Percentiles rank a stretch among this genome's conserved stretches.
phyloP scores from a whole-genome alignment of 2,113 vertebrate species.

The Calonectris borealis region DNA sequence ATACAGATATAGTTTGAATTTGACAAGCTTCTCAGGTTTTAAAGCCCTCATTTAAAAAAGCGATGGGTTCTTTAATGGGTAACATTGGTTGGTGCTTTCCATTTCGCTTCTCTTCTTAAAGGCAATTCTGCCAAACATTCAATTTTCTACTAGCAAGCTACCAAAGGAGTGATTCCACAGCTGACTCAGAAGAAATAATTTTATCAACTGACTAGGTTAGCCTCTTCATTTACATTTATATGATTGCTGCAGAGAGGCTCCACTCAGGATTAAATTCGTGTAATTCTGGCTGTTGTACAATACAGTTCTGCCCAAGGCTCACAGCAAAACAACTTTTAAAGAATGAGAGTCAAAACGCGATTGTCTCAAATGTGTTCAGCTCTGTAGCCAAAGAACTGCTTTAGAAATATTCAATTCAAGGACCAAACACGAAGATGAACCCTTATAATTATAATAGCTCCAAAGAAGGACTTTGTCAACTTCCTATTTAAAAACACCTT shows the following conservation, averaged over 20 bases:
- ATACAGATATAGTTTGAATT: not conserved
- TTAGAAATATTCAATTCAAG: not conserved
- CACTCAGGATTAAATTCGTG: not conserved
- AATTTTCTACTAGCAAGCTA: not conserved
- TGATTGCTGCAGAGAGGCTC: not conserved
- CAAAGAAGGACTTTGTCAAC: not conserved
- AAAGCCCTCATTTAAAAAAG: not conserved
- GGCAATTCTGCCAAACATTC: not conserved
- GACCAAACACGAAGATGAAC: not conserved
- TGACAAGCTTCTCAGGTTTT: not conserved
- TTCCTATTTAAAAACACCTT: not conserved
- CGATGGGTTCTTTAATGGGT: not conserved
- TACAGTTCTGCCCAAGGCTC: not conserved
- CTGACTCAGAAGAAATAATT: not conserved
- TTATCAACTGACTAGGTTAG: not conserved
- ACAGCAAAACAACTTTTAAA: not conserved
- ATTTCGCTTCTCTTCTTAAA: not conserved
- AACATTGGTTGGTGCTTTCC: not conserved
- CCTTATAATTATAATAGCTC: not conserved
- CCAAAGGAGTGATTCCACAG: not conserved
- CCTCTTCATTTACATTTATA: not conserved
- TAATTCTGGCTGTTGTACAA: not conserved
- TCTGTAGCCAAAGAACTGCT: not conserved
- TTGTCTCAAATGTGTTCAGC: not conserved
- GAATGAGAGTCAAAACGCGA: not conserved